Evolutionary conservation across 2,797 vertebrate species (phyloP).

Genomic region (Cossypha polioptera): DNA sequence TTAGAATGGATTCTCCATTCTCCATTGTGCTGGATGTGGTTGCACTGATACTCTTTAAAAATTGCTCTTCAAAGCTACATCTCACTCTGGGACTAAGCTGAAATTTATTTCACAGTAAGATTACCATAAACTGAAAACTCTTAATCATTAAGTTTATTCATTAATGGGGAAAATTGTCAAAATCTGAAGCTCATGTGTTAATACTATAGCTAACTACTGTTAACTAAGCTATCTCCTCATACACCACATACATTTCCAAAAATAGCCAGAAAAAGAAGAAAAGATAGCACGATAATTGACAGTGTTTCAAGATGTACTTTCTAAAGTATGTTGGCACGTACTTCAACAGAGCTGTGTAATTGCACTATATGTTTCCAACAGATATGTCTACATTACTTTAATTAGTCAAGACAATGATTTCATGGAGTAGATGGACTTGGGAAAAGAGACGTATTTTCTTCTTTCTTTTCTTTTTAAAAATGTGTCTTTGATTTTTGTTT

Average conservation of each 20-base stretch:
- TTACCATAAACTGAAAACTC: neutral
- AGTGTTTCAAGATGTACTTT: slow-evolving; percentile 29
- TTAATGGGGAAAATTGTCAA: neutral
- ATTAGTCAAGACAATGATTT: slow-evolving; percentile 13
- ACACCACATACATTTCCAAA: neutral
- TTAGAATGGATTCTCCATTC: neutral
- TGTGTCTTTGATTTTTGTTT: neutral
- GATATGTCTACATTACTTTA: neutral
- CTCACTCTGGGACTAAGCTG: neutral
- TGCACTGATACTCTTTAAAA: neutral
- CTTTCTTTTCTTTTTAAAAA: neutral
- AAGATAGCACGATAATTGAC: neutral
- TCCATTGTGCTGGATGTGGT: neutral
- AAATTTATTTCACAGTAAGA: neutral
- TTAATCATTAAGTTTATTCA: neutral
- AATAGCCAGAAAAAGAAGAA: slow-evolving; percentile 15
- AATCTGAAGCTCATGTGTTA: neutral
- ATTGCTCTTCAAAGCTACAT: neutral
- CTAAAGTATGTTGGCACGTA: slow-evolving; percentile 4
- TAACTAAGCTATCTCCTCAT: neutral
- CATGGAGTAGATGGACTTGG: neutral
- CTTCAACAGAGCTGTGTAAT: slow-evolving; percentile 4
- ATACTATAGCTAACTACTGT: neutral
- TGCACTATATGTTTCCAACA: slow-evolving; percentile 1
- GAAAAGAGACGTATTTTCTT: neutral